Evolutionary conservation across 2,888 invertebrate species (phyloP).

Genomic region (Torymus aiolomorphi): DNA sequence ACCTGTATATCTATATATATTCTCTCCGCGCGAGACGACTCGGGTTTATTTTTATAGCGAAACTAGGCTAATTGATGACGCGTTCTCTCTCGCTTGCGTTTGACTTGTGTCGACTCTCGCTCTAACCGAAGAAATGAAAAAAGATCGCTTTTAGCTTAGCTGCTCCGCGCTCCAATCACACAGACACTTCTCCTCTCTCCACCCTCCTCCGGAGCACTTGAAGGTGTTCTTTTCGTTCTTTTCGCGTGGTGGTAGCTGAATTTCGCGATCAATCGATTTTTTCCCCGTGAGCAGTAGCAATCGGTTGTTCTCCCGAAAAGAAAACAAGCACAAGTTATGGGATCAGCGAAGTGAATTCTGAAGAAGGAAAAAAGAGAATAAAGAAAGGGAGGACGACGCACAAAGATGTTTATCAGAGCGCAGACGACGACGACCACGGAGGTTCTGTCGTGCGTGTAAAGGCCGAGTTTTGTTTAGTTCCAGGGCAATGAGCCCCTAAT

Average conservation of each 20-base stretch:
- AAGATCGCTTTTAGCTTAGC: too few relatives aligned
- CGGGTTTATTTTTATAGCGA: background rate
- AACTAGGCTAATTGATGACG: background rate
- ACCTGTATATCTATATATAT: too few relatives aligned
- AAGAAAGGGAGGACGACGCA: background rate
- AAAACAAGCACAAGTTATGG: background rate
- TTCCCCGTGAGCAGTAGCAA: too few relatives aligned
- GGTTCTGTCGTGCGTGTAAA: constrained; percentile 38
- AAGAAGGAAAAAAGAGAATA: background rate
- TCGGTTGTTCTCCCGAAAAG: too few relatives aligned
- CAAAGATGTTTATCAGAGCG: constrained; percentile 48
- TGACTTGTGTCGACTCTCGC: background rate
- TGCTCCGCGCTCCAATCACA: too few relatives aligned
- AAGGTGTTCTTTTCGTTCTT: too few relatives aligned
- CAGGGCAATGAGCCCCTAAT: constrained; percentile 52
- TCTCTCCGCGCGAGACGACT: too few relatives aligned
- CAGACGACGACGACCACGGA: background rate
- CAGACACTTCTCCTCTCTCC: too few relatives aligned
- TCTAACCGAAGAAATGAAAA: too few relatives aligned
- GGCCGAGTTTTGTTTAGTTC: constrained; percentile 46
- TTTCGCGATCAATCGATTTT: too few relatives aligned
- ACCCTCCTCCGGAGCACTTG: too few relatives aligned
- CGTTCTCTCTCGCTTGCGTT: background rate
- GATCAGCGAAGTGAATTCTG: background rate
- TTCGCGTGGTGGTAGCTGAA: too few relatives aligned